These are phyloP conservation scores for Eleginops maclovinus DNA, from an alignment of 2,113 vertebrate species.

Conservation along the genomic window DNA sequence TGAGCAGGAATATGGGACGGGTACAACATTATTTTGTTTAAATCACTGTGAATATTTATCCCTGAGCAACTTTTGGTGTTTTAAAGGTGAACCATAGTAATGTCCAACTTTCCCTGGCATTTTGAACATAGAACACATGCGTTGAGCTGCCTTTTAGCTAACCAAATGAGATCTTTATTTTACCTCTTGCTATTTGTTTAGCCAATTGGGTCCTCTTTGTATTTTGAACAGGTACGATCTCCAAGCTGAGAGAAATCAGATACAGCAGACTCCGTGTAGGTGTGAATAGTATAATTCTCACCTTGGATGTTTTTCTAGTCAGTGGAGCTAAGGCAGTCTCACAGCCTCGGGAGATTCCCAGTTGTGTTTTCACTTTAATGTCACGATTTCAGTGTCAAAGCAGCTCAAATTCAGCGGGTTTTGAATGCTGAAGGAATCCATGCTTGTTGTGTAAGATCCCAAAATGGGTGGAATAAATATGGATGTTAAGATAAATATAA, in stretches of 20 bases:
- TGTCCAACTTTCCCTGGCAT: neutral
- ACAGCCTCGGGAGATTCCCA: constrained; percentile 53
- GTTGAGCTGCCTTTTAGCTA: neutral
- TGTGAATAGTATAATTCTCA: constrained; percentile 63
- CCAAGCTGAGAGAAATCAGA: constrained; percentile 17
- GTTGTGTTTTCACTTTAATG: constrained; percentile 55
- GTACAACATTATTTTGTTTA: neutral
- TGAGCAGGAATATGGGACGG: constrained; percentile 30
- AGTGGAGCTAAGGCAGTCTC: constrained; percentile 39
- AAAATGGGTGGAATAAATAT: no score
- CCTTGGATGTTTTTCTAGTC: constrained; percentile 54
- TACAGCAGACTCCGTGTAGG: constrained; percentile 44
- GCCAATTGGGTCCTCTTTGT: neutral
- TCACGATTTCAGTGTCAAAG: constrained; percentile 48
- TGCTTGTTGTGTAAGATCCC: constrained; percentile 15
- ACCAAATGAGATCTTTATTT: neutral
- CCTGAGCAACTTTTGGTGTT: neutral
- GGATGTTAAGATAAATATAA: no score
- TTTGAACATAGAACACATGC: neutral
- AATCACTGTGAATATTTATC: neutral
- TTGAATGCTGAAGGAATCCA: constrained; percentile 27
- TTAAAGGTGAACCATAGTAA: neutral
- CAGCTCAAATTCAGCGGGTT: constrained; percentile 39
- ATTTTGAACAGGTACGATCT: constrained; percentile 23
- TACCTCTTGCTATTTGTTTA: neutral